phyloP scores from a whole-genome alignment of 2,888 invertebrate species.

The Automeris io region DNA sequence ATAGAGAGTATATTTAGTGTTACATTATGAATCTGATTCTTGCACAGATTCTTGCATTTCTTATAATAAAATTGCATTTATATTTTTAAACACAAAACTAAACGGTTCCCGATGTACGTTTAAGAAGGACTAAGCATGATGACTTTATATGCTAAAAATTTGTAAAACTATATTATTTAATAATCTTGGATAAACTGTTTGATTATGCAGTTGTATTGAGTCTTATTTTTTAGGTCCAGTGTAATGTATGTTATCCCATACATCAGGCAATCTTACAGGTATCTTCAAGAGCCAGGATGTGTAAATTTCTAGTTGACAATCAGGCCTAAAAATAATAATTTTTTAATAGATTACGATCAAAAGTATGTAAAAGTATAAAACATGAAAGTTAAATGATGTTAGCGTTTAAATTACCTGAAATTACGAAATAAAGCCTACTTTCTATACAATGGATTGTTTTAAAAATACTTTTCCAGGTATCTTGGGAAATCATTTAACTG shows the following conservation, averaged over 20 bases:
- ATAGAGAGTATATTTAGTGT: too few relatives aligned
- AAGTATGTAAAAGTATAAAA: background rate
- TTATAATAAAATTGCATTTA: too few relatives aligned
- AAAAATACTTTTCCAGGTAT: background rate
- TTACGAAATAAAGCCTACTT: too few relatives aligned
- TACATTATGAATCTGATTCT: too few relatives aligned
- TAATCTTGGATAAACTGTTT: background rate
- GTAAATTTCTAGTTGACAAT: slow-evolving; percentile 61
- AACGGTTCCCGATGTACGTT: too few relatives aligned
- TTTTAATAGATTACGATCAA: background rate
- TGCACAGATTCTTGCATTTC: too few relatives aligned
- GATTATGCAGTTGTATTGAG: too few relatives aligned
- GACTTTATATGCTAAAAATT: background rate
- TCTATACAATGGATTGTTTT: background rate
- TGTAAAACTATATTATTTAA: background rate
- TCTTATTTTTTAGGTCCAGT: slow-evolving; percentile 15
- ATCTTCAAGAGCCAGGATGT: slow-evolving; percentile 47
- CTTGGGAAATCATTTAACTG: slow-evolving; percentile 1
- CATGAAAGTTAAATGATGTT: background rate
- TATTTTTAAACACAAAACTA: too few relatives aligned
- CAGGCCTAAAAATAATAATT: slow-evolving; percentile 42
- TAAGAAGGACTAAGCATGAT: too few relatives aligned
- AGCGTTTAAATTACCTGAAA: background rate
- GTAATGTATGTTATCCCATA: slow-evolving; percentile 52
- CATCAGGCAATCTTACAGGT: slow-evolving; percentile 44